A percentile compares a stretch with the other conserved stretches of the same genome.
phyloP scores from a whole-genome alignment of 2,113 vertebrate genomes.

The Tautogolabrus adspersus region DNA sequence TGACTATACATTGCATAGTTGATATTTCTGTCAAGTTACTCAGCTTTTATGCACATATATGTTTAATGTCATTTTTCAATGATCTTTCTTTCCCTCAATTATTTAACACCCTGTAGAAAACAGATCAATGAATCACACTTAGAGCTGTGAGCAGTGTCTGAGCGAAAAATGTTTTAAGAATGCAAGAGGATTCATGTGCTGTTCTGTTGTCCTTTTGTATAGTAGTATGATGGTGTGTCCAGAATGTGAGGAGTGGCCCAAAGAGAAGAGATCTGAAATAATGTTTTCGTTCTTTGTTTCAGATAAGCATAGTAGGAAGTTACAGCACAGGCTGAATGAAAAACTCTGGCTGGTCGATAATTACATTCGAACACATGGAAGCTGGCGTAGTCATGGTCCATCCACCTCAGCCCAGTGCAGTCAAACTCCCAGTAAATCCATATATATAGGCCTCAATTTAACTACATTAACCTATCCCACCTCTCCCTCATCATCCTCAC shows the following conservation, averaged over 20 bases:
- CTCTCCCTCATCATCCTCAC: slow-evolving; percentile 73
- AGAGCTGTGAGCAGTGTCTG: slow-evolving; percentile 31
- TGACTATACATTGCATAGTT: not conserved
- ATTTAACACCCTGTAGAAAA: slow-evolving; percentile 26
- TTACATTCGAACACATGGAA: slow-evolving; percentile 86
- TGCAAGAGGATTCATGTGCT: slow-evolving; percentile 47
- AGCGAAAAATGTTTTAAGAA: slow-evolving; percentile 42
- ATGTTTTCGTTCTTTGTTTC: slow-evolving; percentile 89
- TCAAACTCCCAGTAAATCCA: slow-evolving; percentile 82
- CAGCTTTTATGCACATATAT: not conserved
- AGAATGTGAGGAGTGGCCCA: slow-evolving; percentile 82
- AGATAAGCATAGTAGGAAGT: slow-evolving; percentile 89
- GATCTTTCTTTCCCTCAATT: slow-evolving; percentile 33
- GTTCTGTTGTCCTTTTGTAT: slow-evolving; percentile 62
- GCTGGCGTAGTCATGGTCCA: slow-evolving; percentile 85
- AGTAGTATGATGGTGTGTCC: slow-evolving; percentile 59
- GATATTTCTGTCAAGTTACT: slow-evolving; percentile 4
- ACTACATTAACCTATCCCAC: slow-evolving; percentile 62
- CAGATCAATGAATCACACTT: slow-evolving; percentile 57
- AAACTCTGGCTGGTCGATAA: slow-evolving; percentile 87
- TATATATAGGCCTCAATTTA: slow-evolving; percentile 72
- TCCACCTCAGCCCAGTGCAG: slow-evolving; percentile 79
- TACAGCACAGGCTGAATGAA: slow-evolving; percentile 87
- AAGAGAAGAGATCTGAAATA: slow-evolving; percentile 90
- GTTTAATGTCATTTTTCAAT: slow-evolving; percentile 1